These are phyloP conservation scores for Drosophila chauvacae DNA, from an alignment of 1,140 invertebrate species.

Conservation along the genomic window DNA sequence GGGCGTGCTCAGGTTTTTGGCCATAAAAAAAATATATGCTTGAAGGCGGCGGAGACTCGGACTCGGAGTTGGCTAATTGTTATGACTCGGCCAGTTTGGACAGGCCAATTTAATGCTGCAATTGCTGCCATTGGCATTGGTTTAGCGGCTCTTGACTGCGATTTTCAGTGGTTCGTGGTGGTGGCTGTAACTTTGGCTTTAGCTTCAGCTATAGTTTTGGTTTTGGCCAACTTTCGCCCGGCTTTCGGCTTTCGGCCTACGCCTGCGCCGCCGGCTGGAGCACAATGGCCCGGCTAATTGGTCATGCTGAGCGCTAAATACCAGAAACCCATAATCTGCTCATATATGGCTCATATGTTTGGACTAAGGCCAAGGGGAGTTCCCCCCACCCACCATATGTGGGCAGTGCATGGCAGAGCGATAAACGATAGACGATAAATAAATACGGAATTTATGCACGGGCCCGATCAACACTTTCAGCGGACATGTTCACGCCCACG, in stretches of 20 bases:
- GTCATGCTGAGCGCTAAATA: conserved; percentile 70
- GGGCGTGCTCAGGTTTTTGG: conserved; percentile 46
- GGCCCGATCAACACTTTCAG: conserved; percentile 69
- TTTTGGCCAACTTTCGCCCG: conserved; percentile 62
- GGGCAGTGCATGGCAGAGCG: conserved; percentile 54
- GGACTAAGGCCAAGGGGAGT: background rate
- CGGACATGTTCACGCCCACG: conserved; percentile 73
- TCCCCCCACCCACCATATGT: conserved; percentile 31
- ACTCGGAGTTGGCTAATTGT: conserved; percentile 61
- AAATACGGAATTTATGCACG: conserved; percentile 72
- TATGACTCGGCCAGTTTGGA: conserved; percentile 66
- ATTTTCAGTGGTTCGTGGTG: conserved; percentile 8
- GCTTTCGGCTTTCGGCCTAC: conserved; percentile 35
- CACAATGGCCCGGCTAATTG: conserved; percentile 70
- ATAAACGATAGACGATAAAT: conserved; percentile 69
- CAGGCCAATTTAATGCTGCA: conserved; percentile 64
- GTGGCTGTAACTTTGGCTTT: conserved; percentile 2
- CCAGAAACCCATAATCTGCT: conserved; percentile 65
- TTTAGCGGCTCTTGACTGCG: conserved; percentile 13
- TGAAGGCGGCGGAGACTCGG: conserved; percentile 18
- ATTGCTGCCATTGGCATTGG: conserved; percentile 54
- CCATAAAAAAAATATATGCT: conserved; percentile 55
- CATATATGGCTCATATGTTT: conserved; percentile 62
- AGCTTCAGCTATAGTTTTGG: conserved; percentile 2
- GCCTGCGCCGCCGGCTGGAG: conserved; percentile 27